Conservation (phyloP, 2,113 vertebrate genomes). For the Grammomys dolichurus region DNA sequence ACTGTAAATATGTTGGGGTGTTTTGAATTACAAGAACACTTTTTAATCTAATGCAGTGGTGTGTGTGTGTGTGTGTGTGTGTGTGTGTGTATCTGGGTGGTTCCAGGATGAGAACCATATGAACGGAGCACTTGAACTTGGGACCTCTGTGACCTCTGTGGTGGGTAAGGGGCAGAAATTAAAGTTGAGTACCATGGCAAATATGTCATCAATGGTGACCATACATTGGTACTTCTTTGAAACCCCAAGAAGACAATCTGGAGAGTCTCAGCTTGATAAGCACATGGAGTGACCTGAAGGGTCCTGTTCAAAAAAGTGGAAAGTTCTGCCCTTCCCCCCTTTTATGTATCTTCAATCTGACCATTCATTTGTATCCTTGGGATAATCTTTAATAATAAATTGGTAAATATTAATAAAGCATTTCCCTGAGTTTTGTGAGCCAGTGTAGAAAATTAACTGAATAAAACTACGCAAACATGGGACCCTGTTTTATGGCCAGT, state of each 20-base stretch:
- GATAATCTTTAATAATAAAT: neutral
- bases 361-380: neutral
- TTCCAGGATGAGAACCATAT: neutral
- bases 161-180: neutral
- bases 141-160: neutral
- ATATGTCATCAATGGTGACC: too few species aligned
- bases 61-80: neutral
- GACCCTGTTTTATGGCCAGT: fast-evolving
- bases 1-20: neutral
- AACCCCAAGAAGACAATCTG: neutral
- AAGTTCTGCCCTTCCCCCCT: fast-evolving
- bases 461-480: neutral
- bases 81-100: neutral
- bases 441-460: neutral
- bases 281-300: neutral
- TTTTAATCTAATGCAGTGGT: neutral
- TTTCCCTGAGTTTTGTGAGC: neutral
- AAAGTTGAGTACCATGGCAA: neutral
- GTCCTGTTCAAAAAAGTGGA: neutral
- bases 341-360: neutral
- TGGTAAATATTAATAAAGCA: neutral
- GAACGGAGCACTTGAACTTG: neutral
- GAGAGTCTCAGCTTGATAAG: neutral
- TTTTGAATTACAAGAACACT: neutral
- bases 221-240: neutral